phyloP scores from a whole-genome alignment of 2,113 vertebrate species.

The Elaphurus davidianus region DNA sequence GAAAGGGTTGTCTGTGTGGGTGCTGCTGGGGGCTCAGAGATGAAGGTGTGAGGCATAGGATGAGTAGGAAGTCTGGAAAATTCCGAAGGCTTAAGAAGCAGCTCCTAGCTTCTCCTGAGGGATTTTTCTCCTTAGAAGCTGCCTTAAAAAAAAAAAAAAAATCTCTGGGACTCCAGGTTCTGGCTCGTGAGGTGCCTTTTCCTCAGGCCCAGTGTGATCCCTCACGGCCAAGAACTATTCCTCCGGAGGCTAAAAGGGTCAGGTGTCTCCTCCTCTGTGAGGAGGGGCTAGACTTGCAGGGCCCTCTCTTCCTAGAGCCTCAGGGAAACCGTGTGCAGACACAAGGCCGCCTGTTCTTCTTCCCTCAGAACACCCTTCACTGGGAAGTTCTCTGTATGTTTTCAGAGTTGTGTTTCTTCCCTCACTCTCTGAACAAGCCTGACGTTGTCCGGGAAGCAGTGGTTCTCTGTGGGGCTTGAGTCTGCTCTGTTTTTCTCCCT shows the following conservation, averaged over 20 bases:
- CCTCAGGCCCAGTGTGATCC: background rate
- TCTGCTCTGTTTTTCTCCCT: conserved; percentile 61
- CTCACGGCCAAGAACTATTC: rapidly evolving
- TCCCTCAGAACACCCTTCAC: background rate
- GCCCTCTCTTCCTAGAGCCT: background rate
- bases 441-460: conserved; percentile 64
- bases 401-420: background rate
- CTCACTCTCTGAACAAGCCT: conserved; percentile 63
- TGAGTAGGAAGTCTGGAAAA: background rate
- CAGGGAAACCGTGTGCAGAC: background rate
- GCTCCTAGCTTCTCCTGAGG: background rate
- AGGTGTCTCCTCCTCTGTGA: background rate
- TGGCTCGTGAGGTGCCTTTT: background rate
- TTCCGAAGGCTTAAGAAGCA: background rate
- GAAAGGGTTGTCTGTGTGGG: background rate
- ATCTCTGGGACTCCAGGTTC: background rate
- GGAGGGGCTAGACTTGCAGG: background rate
- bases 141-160: background rate
- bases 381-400: conserved; percentile 5
- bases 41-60: background rate
- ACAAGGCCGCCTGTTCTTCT: conserved; percentile 34
- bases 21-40: background rate
- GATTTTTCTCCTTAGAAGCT: background rate
- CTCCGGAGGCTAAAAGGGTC: background rate
- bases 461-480: conserved; percentile 56